Conservation (phyloP, 1,140 invertebrate genomes). For the Drosophila varians region DNA sequence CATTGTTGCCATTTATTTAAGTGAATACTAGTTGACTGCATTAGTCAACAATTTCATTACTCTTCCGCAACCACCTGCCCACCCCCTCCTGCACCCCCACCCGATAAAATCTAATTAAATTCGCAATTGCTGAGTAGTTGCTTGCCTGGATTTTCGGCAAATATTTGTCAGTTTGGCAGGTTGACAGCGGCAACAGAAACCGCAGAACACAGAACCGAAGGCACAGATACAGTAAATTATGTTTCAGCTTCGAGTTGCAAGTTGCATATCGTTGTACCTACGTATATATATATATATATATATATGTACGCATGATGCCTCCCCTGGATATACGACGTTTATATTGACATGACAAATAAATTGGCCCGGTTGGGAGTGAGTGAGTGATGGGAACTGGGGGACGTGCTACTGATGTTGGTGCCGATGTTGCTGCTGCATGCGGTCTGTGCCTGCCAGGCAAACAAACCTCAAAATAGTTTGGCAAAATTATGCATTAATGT, state of each 20-base stretch:
- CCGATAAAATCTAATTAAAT: conserved; percentile 76
- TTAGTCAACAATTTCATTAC: conserved; percentile 33
- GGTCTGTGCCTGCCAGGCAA: conserved; percentile 66
- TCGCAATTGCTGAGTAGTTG: conserved; percentile 50
- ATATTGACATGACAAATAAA: conserved; percentile 82
- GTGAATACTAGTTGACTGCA: conserved; percentile 71
- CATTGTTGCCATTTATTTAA: conserved; percentile 49
- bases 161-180: conserved; percentile 72
- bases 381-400: conserved; percentile 1
- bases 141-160: conserved; percentile 52
- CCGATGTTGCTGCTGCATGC: conserved; percentile 25
- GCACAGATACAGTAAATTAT: conserved; percentile 54
- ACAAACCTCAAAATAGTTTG: conserved; percentile 82
- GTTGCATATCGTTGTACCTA: conserved; percentile 9
- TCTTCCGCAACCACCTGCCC: conserved; percentile 1
- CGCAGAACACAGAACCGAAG: conserved; percentile 50
- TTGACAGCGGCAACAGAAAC: conserved; percentile 69
- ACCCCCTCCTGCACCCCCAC: not conserved
- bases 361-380: conserved; percentile 51
- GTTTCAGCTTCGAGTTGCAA: conserved; percentile 44
- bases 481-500: conserved; percentile 82
- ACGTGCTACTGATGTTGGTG: conserved; percentile 34
- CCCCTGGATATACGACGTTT: conserved; percentile 53
- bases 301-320: not conserved
- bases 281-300: not conserved